Percentiles rank a stretch among this genome's conserved stretches.
Conservation (phyloP, 2,113 vertebrate species). For the Lamprotornis superbus region DNA sequence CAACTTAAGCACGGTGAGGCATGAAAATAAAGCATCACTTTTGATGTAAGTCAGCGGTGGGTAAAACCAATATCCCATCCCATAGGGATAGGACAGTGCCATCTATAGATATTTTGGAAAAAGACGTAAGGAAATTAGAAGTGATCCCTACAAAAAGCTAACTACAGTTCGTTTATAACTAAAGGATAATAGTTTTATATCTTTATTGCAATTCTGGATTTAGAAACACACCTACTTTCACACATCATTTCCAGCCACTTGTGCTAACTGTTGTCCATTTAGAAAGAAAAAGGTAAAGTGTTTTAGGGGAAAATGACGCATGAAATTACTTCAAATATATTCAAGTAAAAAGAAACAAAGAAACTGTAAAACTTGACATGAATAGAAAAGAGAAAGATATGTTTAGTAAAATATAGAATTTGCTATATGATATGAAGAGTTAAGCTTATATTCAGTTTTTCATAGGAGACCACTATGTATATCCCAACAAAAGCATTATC, state of each 20-base stretch:
- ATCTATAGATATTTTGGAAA: neutral
- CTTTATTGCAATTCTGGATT: neutral
- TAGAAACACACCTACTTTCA: neutral
- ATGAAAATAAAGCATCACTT: neutral
- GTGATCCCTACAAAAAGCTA: neutral
- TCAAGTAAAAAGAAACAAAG: neutral
- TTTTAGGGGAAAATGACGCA: neutral
- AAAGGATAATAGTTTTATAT: neutral
- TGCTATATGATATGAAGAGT: neutral
- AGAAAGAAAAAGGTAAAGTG: neutral
- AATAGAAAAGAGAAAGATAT: neutral
- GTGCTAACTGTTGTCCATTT: neutral
- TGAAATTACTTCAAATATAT: neutral
- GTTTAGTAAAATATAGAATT: neutral
- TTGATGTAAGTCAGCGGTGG: neutral
- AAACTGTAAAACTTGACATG: neutral
- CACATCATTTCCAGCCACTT: neutral
- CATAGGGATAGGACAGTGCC: accelerated
- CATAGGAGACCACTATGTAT: neutral
- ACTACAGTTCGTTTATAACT: neutral
- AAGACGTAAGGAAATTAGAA: neutral
- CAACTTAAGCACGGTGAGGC: neutral
- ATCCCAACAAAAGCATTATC: neutral
- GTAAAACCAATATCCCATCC: neutral
- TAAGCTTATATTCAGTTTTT: neutral